Evolutionary conservation across 2,113 vertebrate genomes (phyloP), one percentile per base, ranked within the genome.

Genomic region (Sorex fumeus): DNA sequence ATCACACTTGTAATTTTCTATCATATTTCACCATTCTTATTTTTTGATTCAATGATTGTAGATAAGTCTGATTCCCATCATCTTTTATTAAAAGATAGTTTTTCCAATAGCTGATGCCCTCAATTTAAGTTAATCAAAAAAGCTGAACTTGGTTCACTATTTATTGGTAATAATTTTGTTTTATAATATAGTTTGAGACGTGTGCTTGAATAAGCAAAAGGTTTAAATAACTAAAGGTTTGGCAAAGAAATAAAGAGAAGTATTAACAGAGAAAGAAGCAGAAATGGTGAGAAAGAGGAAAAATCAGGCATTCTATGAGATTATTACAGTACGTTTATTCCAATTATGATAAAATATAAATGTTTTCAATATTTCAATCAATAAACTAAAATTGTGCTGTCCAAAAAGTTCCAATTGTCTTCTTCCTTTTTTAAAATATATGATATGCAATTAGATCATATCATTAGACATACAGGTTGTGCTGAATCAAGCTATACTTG

Each of bases 291-390:
- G 1, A 28, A 27, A 40, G 6, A 79, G 66, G 60, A 30, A 11
- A 18, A 92, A 92, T 74, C 43, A 77, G 32, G 0, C 6, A 60
- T 43, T 71, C 13, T 91, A 23, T 2, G 80, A 70, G 19, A 32
- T 66, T 19, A 69, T 93, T 32, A 28, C 34, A 21, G 50, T 27
- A 27, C 60, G 45, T 78, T 89, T 81, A 64, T 66, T 79, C 16
- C 5, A n/a, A 40, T 40, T 47, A 0, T 72, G n/a, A 19, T 60
- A 50, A 94, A 93, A 95, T 62, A 78, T 27, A 66, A 79, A 36
- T 93, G 11, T 86, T 97, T 92, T 94, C 78, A 92, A 67, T 88
- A 91, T 96, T 91, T 74, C 60, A 78, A 88, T 34, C 12, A 84
- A 77, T 45, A 95, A 93, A 84, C 34, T 71, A 21, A 95, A 84